Evolutionary conservation across 2,888 invertebrate species (phyloP), one percentile per base, ranked within the genome.

Genomic region (Anoplius nigerrimus): DNA sequence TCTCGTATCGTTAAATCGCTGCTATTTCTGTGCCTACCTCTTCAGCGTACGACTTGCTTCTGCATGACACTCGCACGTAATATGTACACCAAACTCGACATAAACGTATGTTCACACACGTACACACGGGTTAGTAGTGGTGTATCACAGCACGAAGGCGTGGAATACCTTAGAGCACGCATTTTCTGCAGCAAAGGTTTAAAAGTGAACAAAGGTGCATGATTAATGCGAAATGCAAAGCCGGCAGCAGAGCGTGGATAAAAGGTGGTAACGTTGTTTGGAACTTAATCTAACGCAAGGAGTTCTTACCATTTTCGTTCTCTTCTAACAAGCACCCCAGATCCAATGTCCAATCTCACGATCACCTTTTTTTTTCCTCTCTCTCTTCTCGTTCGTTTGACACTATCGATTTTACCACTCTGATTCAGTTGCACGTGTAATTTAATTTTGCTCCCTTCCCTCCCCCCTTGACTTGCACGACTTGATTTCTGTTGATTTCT

Each of bases 181-280:
- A 48, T 34, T 34, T 11, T 34, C 6, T 8, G 11, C 34, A 51
- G 45, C 27, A 45, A 0, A 24, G 34, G 11, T 11, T 34, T 34
- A 34, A 56, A 70, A 61, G 22, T 13, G 3, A 48, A 16, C 48
- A 18, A 48, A 45, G 16, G 45, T n/a, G 15, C 21, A 18, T 15
- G 42, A 18, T 61, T 55, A 63, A 42, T 58, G 43, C 55, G 22
- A 61, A 54, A 54, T 55, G 56, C 64, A 42, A 11, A 46, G 13
- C 24, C 55, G 43, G 63, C 60, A 27, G 20, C 16, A 56, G 43
- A 59, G 34, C 48, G 20, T 56, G 20, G 60, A 70, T 53, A 48
- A 66, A 62, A 69, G 65, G 71, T 82, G 78, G 82, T 82, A 72
- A 68, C 71, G 81, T 82, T 81, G 82, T 82, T 82, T 82, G 82